phyloP scores from a whole-genome alignment of 2,888 invertebrate genomes.

The Pyrgus malvae region DNA sequence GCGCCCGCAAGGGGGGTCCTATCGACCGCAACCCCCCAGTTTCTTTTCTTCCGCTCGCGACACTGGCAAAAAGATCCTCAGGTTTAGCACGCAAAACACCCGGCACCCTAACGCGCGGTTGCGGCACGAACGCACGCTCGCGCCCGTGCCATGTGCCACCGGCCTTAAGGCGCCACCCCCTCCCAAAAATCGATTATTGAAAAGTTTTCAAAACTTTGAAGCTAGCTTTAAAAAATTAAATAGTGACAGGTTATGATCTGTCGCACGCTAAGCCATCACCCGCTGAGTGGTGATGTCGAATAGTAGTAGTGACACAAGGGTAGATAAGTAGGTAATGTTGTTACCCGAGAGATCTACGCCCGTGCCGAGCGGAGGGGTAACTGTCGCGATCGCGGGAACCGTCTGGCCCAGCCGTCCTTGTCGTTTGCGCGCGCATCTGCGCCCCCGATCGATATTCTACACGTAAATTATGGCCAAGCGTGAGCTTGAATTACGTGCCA shows the following conservation, averaged over 20 bases:
- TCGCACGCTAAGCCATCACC: not conserved
- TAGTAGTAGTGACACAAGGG: conserved; percentile 4
- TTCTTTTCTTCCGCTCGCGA: conserved; percentile 53
- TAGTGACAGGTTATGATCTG: not conserved
- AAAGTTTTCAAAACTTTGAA: no score
- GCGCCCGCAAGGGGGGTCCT: conserved; percentile 49
- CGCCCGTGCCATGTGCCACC: conserved; percentile 38
- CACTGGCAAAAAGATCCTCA: conserved; percentile 56
- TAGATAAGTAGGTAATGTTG: not conserved
- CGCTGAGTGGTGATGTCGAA: conserved; percentile 3
- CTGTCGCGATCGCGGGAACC: conserved; percentile 17
- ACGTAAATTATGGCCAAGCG: no score
- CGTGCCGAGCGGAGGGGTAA: conserved; percentile 23
- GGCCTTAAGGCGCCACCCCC: conserved; percentile 5
- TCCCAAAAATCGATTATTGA: not conserved
- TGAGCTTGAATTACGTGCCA: no score
- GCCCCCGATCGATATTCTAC: no score
- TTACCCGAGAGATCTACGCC: conserved; percentile 23
- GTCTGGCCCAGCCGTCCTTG: not conserved
- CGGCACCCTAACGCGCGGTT: conserved; percentile 51
- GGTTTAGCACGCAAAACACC: conserved; percentile 61
- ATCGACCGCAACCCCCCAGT: conserved; percentile 66
- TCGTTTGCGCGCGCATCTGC: conserved; percentile 13
- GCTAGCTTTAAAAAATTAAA: no score
- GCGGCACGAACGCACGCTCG: conserved; percentile 42